Evolutionary conservation across 2,797 vertebrate genomes (phyloP).

Genomic region (Ambastaia sidthimunki): DNA sequence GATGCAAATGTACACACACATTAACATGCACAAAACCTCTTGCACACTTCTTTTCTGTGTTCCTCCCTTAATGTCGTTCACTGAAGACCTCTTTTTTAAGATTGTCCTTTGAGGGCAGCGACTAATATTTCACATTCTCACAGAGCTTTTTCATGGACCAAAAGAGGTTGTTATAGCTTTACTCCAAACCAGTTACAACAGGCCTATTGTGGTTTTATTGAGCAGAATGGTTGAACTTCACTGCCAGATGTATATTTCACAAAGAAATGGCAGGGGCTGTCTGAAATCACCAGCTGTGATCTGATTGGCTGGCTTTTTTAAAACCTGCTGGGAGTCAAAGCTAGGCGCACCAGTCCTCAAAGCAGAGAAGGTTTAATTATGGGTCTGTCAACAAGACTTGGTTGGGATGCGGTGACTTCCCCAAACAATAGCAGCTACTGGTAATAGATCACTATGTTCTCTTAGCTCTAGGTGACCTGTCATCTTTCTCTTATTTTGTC

Average conservation of each 20-base stretch:
- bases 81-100: background rate
- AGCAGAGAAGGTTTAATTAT: background rate
- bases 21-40: constrained; percentile 19
- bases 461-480: constrained; percentile 5
- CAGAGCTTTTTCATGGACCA: background rate
- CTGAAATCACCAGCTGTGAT: background rate
- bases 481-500: background rate
- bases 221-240: background rate
- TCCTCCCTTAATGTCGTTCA: background rate
- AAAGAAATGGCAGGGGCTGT: background rate
- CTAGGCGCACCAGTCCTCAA: background rate
- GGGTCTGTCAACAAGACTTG: no score
- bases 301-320: background rate
- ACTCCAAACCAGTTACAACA: background rate
- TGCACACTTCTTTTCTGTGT: background rate
- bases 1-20: constrained; percentile 13
- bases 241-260: background rate
- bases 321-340: background rate
- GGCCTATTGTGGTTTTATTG: background rate
- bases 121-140: background rate
- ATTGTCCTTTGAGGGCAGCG: constrained; percentile 17
- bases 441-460: background rate
- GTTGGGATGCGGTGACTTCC: background rate
- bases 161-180: background rate
- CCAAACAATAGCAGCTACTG: background rate